Evolutionary conservation across 2,113 vertebrate genomes (phyloP), one percentile per base, ranked within the genome.

Genomic region (Hemibagrus wyckioides): DNA sequence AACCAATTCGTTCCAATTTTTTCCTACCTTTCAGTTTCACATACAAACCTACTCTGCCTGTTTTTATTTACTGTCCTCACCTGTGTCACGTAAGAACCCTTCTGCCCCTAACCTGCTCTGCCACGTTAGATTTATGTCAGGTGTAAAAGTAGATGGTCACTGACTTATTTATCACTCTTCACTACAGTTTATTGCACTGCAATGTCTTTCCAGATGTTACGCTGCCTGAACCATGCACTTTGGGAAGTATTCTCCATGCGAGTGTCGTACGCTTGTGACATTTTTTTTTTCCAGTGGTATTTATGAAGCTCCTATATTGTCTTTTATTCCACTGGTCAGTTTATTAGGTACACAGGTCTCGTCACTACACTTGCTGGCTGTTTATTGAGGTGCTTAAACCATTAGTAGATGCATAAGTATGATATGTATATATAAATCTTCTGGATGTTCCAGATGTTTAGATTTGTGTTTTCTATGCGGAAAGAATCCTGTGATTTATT

Each of bases 91-190:
- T 88, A 79, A 67, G 59, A 90, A 82, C 81, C 56, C 56, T 76
- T 50, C 75, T 82, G n/a, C 33, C 57, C 67, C 54, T 48, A 84
- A 81, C 84, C 75, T 89, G 83, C 48, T 44, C 33, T 28, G 33
- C 76, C 57, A 73, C 83, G 63, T 67, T 52, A 85, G 65, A 88
- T 90, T 88, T 77, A 86, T 73, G 5, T 76, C 81, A 83, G 52
- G 73, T 69, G 77, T 61, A 76, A 76, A 83, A 63, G n/a, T 52
- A n/a, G 50, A 52, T 48, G 36, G 25, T 77, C 69, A 65, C 54
- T 61, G 79, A 59, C 33, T 57, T 80, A 33, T 80, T 80, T 59
- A 81, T 57, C 33, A 14, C 54, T 87, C 67, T 15, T 73, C 36
- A 44, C 3, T 61, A 67, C 28, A 30, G 65, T 83, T 83, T 83